phyloP scores from a whole-genome alignment of 2,113 vertebrate genomes.

The Elephas maximus region DNA sequence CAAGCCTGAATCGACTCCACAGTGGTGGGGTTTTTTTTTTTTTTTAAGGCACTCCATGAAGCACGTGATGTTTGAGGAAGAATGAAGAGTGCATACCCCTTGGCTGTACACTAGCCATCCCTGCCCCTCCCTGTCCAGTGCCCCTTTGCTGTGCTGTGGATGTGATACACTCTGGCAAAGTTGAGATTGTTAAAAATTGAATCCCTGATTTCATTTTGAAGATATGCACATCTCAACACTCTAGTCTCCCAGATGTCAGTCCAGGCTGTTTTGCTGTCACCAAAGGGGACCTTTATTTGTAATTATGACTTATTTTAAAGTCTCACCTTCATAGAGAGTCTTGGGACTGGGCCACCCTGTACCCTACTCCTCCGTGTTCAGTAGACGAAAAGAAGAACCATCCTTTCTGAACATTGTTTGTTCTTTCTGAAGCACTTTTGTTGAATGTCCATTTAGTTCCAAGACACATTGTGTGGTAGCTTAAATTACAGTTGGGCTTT shows the following conservation, averaged over 20 bases:
- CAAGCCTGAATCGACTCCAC: too few relatives aligned
- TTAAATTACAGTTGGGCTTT: not conserved
- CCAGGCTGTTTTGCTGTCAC: not conserved
- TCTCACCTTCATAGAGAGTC: not conserved
- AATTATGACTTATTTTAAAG: not conserved
- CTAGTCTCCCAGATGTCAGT: not conserved
- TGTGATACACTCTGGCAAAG: not conserved
- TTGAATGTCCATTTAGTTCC: not conserved
- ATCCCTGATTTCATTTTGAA: not conserved
- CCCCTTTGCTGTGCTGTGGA: not conserved
- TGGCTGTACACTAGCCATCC: not conserved
- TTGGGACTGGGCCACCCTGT: not conserved
- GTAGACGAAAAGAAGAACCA: not conserved
- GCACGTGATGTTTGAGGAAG: not conserved
- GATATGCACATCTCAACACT: not conserved
- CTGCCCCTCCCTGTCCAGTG: rapidly evolving
- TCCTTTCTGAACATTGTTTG: too few relatives aligned
- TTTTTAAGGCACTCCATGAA: too few relatives aligned
- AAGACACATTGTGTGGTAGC: not conserved
- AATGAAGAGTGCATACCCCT: not conserved
- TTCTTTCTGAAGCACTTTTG: not conserved
- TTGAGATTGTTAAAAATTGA: not conserved
- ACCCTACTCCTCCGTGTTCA: not conserved
- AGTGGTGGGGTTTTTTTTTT: too few relatives aligned
- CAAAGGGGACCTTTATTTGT: not conserved